phyloP scores from a whole-genome alignment of 2,888 invertebrate species.

The Pyrgus malvae region DNA sequence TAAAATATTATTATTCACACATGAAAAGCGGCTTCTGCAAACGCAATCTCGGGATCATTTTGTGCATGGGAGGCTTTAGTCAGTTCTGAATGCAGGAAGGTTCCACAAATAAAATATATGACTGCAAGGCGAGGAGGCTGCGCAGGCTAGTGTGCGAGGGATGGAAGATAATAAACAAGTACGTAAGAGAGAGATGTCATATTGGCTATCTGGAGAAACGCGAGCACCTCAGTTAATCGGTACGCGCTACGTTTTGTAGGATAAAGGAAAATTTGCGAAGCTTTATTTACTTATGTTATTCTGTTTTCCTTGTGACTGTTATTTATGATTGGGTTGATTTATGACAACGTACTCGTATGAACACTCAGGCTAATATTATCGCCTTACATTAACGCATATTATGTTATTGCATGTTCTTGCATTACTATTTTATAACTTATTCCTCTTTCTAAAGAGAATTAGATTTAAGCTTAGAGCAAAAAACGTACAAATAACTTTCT shows the following conservation, averaged over 20 bases:
- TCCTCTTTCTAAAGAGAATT: too few relatives aligned
- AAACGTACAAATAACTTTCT: too few relatives aligned
- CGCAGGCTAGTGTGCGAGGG: slow-evolving; percentile 60
- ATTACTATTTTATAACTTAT: too few relatives aligned
- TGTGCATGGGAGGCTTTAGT: slow-evolving; percentile 66
- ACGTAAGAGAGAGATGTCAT: slow-evolving; percentile 50
- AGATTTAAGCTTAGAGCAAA: too few relatives aligned
- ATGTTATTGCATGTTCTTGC: too few relatives aligned
- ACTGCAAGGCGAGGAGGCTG: slow-evolving; percentile 78
- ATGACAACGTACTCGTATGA: too few relatives aligned
- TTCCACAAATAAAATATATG: slow-evolving; percentile 81
- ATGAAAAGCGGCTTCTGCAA: slow-evolving; percentile 29
- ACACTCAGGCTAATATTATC: too few relatives aligned
- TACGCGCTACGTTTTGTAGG: slow-evolving; percentile 77
- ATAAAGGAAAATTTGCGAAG: slow-evolving; percentile 73
- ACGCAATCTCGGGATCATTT: slow-evolving; percentile 43
- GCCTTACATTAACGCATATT: too few relatives aligned
- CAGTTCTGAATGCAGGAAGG: slow-evolving; percentile 77
- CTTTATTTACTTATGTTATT: slow-evolving; percentile 42
- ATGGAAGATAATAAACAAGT: slow-evolving; percentile 36
- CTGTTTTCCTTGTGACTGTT: slow-evolving; percentile 7
- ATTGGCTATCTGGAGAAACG: slow-evolving; percentile 79
- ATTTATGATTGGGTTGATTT: slow-evolving; percentile 1
- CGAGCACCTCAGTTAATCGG: slow-evolving; percentile 82
- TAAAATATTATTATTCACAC: slow-evolving; percentile 23